Evolutionary conservation across 2,113 vertebrate genomes (phyloP), one percentile per base, ranked within the genome.

Genomic region (Eublepharis macularius): DNA sequence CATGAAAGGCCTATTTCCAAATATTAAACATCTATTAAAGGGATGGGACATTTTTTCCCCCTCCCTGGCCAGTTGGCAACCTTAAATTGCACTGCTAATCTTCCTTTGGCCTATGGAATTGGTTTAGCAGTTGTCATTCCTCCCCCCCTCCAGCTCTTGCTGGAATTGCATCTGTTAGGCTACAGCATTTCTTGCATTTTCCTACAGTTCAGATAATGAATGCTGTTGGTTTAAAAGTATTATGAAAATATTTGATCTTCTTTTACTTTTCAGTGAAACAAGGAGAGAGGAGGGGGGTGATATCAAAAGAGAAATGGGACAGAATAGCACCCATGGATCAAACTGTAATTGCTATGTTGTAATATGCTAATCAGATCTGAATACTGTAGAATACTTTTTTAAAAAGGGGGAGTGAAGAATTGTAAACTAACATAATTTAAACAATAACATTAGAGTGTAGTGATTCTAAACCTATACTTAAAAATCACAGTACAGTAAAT

Each of bases 391-490:
- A 2, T 19, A 60, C 41, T 17, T 34, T 49, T 19, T 70, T 65
- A 65, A 76, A 81, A 76, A 51, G 66, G 26, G 83, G 65, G 65
- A 66, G 45, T 84, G 49, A 29, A 88, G 54, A 66, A 84, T 70
- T 47, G 80, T 81, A 86, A 93, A 91, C 83, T 65, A 76, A 83
- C 57, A 51, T 91, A 75, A 90, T 91, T 88, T 85, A 85, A 94
- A 92, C 66, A 68, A 88, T 87, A 87, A 76, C 54, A 19, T n/a
- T 54, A 72, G 73, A 87, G 76, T 88, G 88, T 84, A 89, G 68
- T 63, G 57, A 49, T 39, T 80, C 77, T 86, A 73, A 86, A 87
- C 65, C 47, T 90, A 73, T 82, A 88, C 79, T 87, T 87, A 86
- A 89, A 91, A 82, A 0, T 81, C 86, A 57, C 79, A 92, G 90